phyloP scores from a whole-genome alignment of 2,797 vertebrate species.

The Onychomys arenicola region DNA sequence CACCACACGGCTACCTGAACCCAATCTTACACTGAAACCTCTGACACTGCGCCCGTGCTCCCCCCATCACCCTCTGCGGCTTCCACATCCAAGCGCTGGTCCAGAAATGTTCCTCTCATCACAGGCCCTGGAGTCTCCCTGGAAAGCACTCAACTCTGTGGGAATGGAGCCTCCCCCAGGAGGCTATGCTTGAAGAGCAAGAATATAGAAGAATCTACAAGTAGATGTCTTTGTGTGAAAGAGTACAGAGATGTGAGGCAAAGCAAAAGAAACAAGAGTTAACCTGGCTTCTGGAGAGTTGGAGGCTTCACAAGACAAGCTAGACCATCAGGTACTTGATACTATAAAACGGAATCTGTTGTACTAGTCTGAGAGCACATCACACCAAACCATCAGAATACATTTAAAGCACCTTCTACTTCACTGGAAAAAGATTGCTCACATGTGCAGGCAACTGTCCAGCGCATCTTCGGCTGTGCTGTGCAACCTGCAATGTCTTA shows the following conservation, averaged over 20 bases:
- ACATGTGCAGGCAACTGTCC: background rate
- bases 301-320: background rate
- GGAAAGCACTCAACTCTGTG: background rate
- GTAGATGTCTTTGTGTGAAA: background rate
- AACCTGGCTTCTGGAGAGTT: background rate
- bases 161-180: background rate
- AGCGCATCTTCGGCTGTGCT: no score
- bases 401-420: background rate
- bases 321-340: background rate
- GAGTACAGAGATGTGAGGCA: background rate
- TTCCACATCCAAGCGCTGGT: background rate
- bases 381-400: background rate
- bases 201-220: background rate
- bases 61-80: background rate
- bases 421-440: background rate
- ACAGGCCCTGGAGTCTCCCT: no score
- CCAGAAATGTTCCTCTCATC: background rate
- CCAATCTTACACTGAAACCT: background rate
- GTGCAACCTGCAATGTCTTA: background rate
- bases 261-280: background rate
- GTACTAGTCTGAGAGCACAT: background rate
- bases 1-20: background rate
- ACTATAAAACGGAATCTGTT: background rate
- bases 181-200: background rate
- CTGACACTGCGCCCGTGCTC: background rate